Base-by-base conservation (phyloP, 1,140 invertebrate species). In the Propsilocerus akamusi region DNA sequence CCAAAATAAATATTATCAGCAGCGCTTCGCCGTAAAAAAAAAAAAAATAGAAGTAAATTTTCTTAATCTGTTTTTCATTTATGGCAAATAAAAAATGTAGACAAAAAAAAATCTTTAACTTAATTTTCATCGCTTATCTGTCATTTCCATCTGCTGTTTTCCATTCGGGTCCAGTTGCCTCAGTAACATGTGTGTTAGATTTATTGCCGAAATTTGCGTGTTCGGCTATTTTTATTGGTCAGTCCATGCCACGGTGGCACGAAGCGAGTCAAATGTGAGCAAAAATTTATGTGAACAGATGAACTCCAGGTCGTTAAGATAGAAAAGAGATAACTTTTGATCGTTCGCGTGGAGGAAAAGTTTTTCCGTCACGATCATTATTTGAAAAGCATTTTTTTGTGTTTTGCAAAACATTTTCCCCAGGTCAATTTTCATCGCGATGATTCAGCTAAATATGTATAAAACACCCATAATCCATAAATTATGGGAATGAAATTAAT, bases 241-340 rank as follows among this genome's bases (percentile, higher is more conserved):
- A n/a, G 17, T 41, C 34, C 34, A 41, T 41, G 34, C 17, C 22
- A n/a, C 22, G 22, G 22, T 20, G 8, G n/a, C 17, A 8, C 34
- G 10, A n/a, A 30, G 10, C 11, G 10, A 30, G 34, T 20, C 34
- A 41, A 20, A 41, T 17, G 10, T 41, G 34, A 41, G 34, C n/a
- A 17, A 30, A 20, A 41, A 41, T 41, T 41, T 41, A 41, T 41
- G n/a, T n/a, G 34, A 41, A 41, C 34, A 41, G 34, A 41, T 41
- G 34, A 41, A 41, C 34, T 41, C 34, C 34, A 41, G 34, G 34
- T 41, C 22, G 17, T 20, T 17, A 17, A 20, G 14, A 7, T 41
- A 20, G 17, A 14, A 41, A 41, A n/a, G n/a, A n/a, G n/a, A n/a
- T n/a, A 14, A 20, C 34, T 41, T 41, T 41, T 41, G 34, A 41